phyloP scores from a whole-genome alignment of 2,113 vertebrate genomes.

The Oreochromis spilurus region DNA sequence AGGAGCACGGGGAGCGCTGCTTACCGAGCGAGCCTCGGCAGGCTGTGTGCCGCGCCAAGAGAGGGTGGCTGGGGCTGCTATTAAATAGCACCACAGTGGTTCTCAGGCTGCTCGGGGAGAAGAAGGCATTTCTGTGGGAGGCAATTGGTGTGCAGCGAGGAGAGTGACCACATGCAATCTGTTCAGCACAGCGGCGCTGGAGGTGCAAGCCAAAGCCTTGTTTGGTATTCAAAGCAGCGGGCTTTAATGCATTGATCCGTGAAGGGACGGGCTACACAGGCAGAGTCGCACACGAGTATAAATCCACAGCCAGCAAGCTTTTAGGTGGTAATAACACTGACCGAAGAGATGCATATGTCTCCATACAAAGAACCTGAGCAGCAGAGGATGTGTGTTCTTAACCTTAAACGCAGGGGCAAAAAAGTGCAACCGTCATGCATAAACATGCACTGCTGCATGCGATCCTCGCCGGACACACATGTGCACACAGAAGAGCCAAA shows the following conservation, averaged over 20 bases:
- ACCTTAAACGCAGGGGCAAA: neutral
- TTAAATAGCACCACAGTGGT: conserved; percentile 43
- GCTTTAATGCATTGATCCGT: conserved; percentile 60
- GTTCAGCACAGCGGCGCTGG: conserved; percentile 25
- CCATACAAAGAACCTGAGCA: conserved; percentile 1
- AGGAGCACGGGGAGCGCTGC: conserved; percentile 17
- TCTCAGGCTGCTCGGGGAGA: neutral
- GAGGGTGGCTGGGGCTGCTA: conserved; percentile 30
- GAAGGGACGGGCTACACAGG: conserved; percentile 52
- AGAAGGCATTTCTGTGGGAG: conserved; percentile 30
- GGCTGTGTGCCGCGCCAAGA: conserved; percentile 11
- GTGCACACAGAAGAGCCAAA: neutral
- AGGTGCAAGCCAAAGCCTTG: conserved; percentile 41
- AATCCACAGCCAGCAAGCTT: conserved; percentile 47
- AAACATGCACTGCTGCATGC: neutral
- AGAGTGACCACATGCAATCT: conserved; percentile 47
- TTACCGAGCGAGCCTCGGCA: conserved; percentile 24
- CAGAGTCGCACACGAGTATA: conserved; percentile 36
- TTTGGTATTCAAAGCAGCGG: conserved; percentile 63
- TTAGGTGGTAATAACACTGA: conserved; percentile 37
- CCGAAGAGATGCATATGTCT: conserved; percentile 9
- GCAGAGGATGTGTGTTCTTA: neutral
- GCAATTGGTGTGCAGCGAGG: conserved; percentile 15
- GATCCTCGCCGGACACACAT: neutral
- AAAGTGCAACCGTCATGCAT: neutral